Evolutionary conservation across 2,113 vertebrate species (phyloP).

Genomic region (Perccottus glenii): DNA sequence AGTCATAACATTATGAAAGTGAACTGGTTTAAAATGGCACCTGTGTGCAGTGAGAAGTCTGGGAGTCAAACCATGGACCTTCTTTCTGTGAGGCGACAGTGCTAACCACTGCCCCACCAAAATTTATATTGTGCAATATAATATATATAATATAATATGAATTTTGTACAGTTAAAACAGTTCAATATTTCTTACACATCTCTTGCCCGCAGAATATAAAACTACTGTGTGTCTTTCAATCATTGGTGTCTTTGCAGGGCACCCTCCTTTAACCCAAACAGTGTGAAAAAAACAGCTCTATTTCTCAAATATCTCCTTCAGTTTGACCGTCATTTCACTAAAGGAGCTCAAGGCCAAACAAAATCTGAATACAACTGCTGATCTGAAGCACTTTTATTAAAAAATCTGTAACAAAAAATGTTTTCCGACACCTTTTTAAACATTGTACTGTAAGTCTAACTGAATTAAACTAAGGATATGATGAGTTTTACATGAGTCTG

Average conservation of each 20-base stretch:
- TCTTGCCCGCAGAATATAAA: too few relatives aligned
- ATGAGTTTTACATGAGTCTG: not conserved
- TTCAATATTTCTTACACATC: too few relatives aligned
- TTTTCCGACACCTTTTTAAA: not conserved
- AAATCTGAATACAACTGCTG: not conserved
- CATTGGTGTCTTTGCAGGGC: not conserved
- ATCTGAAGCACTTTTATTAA: not conserved
- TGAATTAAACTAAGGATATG: not conserved
- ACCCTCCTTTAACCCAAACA: not conserved
- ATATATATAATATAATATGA: too few relatives aligned
- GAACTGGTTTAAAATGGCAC: too few relatives aligned
- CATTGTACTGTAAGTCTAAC: not conserved
- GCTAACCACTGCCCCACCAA: too few relatives aligned
- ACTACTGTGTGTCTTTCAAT: too few relatives aligned
- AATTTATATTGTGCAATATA: too few relatives aligned
- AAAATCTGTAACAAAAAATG: conserved; percentile 2
- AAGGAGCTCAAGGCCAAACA: not conserved
- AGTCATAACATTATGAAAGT: too few relatives aligned
- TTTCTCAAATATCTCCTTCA: not conserved
- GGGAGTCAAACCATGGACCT: too few relatives aligned
- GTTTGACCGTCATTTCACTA: not conserved
- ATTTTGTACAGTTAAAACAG: too few relatives aligned
- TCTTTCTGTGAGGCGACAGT: too few relatives aligned
- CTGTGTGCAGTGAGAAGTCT: too few relatives aligned
- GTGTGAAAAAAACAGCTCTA: not conserved